These are phyloP conservation scores for Crotalus adamanteus DNA, from an alignment of 2,797 vertebrate species.

Conservation along the genomic window DNA sequence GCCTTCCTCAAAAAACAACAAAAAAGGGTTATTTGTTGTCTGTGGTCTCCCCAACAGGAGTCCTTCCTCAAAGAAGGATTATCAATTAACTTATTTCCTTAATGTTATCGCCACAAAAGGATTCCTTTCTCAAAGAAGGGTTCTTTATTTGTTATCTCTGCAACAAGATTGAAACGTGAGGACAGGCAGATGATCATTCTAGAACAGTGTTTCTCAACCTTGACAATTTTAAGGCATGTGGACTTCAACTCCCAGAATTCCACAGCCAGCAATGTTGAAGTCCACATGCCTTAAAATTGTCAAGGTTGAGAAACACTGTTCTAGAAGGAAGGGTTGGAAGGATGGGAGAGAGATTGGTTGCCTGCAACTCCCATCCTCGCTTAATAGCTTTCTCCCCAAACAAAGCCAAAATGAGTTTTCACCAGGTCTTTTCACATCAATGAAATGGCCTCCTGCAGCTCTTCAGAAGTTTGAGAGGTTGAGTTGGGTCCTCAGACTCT, in stretches of 20 bases:
- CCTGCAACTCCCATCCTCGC: neutral
- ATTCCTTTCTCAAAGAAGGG: neutral
- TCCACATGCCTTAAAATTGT: no score
- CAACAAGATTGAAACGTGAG: neutral
- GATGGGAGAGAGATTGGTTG: neutral
- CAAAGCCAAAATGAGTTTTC: neutral
- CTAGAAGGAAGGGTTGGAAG: neutral
- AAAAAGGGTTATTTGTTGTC: neutral
- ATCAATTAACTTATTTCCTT: neutral
- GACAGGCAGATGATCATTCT: neutral
- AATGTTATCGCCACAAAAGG: neutral
- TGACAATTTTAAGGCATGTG: no score
- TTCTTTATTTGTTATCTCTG: neutral
- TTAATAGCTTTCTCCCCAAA: neutral
- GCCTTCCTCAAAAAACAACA: neutral
- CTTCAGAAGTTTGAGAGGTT: neutral
- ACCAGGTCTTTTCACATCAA: neutral
- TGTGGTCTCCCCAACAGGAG: neutral
- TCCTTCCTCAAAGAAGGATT: neutral
- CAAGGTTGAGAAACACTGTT: no score
- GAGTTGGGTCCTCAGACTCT: neutral
- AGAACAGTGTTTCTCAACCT: no score
- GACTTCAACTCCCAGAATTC: no score
- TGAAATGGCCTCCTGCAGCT: neutral
- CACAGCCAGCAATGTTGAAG: no score